Conservation (phyloP, 2,797 vertebrate genomes). For the Parambassis ranga region DNA sequence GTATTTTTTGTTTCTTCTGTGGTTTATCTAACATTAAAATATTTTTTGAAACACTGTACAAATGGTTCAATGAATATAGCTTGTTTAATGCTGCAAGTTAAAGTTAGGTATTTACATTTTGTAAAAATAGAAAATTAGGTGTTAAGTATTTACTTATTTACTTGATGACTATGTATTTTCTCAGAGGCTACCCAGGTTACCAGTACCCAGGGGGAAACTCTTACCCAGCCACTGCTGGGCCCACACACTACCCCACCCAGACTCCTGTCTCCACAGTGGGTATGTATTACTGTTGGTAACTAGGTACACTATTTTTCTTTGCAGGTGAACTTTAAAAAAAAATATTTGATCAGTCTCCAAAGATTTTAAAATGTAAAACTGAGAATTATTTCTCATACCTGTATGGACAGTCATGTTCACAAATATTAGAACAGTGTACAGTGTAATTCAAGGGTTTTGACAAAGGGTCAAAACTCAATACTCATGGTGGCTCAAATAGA, state of each 20-base stretch:
- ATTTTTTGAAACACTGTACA: not conserved
- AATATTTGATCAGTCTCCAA: not conserved
- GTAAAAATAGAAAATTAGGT: not conserved
- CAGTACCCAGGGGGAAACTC: slow-evolving; percentile 87
- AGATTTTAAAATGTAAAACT: no score
- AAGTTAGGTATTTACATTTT: not conserved
- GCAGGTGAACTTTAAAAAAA: not conserved
- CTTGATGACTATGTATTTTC: slow-evolving; percentile 19
- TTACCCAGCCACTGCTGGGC: slow-evolving; percentile 88
- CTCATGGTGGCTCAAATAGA: no score
- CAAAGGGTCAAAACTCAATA: no score
- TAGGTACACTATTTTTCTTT: not conserved
- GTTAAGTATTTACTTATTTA: not conserved
- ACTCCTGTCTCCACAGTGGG: slow-evolving; percentile 90
- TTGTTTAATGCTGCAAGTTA: not conserved
- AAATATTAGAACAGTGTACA: no score
- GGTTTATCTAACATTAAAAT: not conserved
- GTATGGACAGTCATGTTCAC: no score
- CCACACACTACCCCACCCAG: slow-evolving; percentile 87
- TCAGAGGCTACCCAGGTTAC: slow-evolving; percentile 88
- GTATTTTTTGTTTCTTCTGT: not conserved
- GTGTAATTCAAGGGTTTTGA: no score
- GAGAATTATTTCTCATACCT: no score
- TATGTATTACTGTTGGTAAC: slow-evolving; percentile 75
- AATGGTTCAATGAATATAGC: not conserved